phyloP scores from a whole-genome alignment of 2,888 invertebrate genomes.

The Abrostola tripartita region DNA sequence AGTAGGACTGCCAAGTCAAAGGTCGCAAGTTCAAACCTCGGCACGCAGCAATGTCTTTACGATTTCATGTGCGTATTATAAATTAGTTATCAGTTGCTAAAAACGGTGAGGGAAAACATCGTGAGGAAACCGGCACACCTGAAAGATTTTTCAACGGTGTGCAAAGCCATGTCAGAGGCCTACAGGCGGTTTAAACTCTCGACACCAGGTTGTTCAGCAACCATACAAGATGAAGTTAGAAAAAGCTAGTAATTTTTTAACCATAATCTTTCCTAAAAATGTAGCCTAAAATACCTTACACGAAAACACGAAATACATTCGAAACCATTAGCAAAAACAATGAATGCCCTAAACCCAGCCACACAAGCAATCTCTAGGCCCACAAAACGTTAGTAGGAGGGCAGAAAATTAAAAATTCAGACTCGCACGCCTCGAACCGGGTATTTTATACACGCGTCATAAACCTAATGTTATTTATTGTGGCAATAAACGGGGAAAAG shows the following conservation, averaged over 20 bases:
- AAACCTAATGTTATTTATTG: conserved; percentile 66
- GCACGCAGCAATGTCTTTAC: too few species aligned
- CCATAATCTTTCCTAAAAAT: neutral
- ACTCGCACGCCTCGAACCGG: conserved; percentile 33
- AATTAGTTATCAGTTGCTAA: too few species aligned
- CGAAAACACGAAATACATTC: neutral
- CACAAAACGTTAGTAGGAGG: conserved; percentile 31
- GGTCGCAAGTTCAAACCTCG: too few species aligned
- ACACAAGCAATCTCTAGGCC: conserved; percentile 38
- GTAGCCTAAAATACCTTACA: neutral
- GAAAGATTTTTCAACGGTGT: too few species aligned
- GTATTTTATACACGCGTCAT: conserved; percentile 62
- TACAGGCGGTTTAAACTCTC: too few species aligned
- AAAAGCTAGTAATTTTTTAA: neutral
- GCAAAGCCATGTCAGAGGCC: too few species aligned
- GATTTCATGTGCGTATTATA: too few species aligned
- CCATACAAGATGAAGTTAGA: too few species aligned
- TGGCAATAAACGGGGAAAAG: conserved; percentile 60
- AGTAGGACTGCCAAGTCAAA: too few species aligned
- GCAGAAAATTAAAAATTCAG: conserved; percentile 55
- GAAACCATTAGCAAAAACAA: conserved; percentile 23
- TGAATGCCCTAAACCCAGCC: conserved; percentile 3
- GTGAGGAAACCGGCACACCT: too few species aligned
- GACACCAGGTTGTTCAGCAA: too few species aligned
- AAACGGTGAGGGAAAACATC: too few species aligned